Evolutionary conservation across 2,888 invertebrate species (phyloP), one percentile per base, ranked within the genome.

Genomic region (Endotricha flammealis): DNA sequence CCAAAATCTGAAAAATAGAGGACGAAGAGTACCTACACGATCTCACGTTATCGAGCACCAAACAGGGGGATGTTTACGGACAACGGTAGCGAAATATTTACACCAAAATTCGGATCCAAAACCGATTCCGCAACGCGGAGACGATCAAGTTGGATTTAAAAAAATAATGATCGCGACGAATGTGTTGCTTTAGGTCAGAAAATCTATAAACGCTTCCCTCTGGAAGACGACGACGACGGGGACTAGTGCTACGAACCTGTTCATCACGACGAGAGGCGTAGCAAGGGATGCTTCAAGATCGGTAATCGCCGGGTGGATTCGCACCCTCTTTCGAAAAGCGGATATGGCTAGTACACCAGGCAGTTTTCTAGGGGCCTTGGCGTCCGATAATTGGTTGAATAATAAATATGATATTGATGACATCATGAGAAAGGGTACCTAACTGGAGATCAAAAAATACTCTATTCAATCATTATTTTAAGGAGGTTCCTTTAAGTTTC

Each of bases 11-110:
- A n/a, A n/a, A n/a, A n/a, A n/a, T n/a, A n/a, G n/a, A 0, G 37
- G 37, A 0, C 20, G 32, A 29, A 29, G 38, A 24, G 25, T 38
- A 2, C 38, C n/a, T n/a, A n/a, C n/a, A 32, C 8, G 38, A 29
- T 12, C 11, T 38, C 1, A 32, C 38, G 1, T 14, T 32, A 1
- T n/a, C 29, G 10, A 24, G 17, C 12, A 32, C 29, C 4, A 17
- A 13, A 17, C 7, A 35, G 9, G 20, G 10, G 9, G n/a, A 12
- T 17, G 3, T 29, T 11, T 13, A 24, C 10, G 9, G 16, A 29
- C 12, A 30, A 24, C 1, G 20, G 4, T 1, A 12, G 16, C 29
- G 13, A 34, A 29, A 23, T 35, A 1, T 31, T 34, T 1, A 31
- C 29, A 29, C 38, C 32, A 3, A 11, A 24, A 4, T 38, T 32